A percentile compares a stretch with the other conserved stretches of the same genome.
These are phyloP conservation scores for Brachyptera risi DNA, from an alignment of 2,888 invertebrate genomes.

Conservation along the genomic window DNA sequence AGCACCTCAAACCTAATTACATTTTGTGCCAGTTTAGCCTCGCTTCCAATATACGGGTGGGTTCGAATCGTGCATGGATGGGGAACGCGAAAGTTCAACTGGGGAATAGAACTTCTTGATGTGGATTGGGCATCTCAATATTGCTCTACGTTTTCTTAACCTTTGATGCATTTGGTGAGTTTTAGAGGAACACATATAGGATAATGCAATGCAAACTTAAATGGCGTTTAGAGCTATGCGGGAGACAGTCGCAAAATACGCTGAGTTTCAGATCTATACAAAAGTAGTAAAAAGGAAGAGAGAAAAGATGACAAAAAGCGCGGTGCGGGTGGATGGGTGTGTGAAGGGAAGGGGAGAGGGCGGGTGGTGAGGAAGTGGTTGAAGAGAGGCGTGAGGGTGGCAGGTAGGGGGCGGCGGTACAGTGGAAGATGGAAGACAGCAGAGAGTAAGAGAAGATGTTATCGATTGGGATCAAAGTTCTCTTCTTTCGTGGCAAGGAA, in stretches of 20 bases:
- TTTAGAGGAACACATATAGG: neutral
- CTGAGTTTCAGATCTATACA: neutral
- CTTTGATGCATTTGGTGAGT: too few relatives aligned
- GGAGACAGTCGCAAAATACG: slow-evolving; percentile 1
- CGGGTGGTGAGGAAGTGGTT: neutral
- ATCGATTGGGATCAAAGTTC: slow-evolving; percentile 34
- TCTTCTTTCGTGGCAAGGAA: slow-evolving; percentile 19
- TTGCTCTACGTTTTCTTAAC: neutral
- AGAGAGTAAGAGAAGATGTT: slow-evolving; percentile 24
- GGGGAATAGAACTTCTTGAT: too few relatives aligned
- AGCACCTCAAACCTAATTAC: slow-evolving; percentile 14
- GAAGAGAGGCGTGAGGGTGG: neutral
- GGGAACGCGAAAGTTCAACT: too few relatives aligned
- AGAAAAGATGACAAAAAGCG: slow-evolving; percentile 7
- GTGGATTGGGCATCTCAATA: neutral
- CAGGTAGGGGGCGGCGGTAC: slow-evolving; percentile 3
- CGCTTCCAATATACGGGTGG: neutral
- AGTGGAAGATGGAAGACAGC: slow-evolving; percentile 4
- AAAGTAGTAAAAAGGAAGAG: neutral
- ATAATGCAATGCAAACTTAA: slow-evolving; percentile 3
- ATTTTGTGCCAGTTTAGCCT: neutral
- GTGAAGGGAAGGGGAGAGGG: neutral
- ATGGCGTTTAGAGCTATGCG: neutral
- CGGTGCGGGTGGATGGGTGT: neutral
- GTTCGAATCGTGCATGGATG: too few relatives aligned